phyloP scores from a whole-genome alignment of 2,888 invertebrate genomes.

The Caenorhabditis virilis region DNA sequence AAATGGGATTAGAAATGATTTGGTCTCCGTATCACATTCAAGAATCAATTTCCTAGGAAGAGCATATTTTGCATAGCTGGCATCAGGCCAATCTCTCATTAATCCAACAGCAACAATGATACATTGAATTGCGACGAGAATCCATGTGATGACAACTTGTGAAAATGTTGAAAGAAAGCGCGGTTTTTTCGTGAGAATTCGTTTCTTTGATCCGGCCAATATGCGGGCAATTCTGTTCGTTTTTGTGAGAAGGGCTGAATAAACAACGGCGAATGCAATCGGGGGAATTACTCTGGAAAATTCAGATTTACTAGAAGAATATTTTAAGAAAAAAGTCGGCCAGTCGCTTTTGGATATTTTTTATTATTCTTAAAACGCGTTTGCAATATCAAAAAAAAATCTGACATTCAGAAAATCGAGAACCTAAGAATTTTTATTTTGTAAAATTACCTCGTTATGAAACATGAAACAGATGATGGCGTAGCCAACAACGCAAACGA shows the following conservation, averaged over 20 bases:
- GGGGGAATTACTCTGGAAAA: conserved; percentile 46
- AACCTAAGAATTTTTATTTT: too few relatives aligned
- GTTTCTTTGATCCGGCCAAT: conserved; percentile 92
- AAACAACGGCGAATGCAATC: conserved; percentile 94
- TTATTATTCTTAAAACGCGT: too few relatives aligned
- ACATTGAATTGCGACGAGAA: conserved; percentile 86
- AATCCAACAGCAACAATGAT: conserved; percentile 75
- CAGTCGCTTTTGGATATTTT: too few relatives aligned
- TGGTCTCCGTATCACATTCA: conserved; percentile 72
- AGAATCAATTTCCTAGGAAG: conserved; percentile 68
- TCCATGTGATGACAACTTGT: conserved; percentile 83
- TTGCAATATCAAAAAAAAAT: too few relatives aligned
- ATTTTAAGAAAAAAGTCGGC: too few relatives aligned
- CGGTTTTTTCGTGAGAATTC: conserved; percentile 85
- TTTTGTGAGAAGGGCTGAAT: conserved; percentile 93
- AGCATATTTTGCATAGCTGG: conserved; percentile 48
- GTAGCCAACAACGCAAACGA: conserved; percentile 87
- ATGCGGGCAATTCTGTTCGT: conserved; percentile 95
- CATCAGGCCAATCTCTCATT: conserved; percentile 73
- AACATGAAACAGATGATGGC: conserved; percentile 75
- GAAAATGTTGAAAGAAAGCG: conserved; percentile 90
- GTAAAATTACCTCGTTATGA: conserved; percentile 84
- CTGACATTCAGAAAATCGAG: too few relatives aligned
- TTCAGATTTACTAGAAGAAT: too few relatives aligned
- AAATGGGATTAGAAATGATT: conserved; percentile 82